Evolutionary conservation across 2,888 invertebrate genomes (phyloP).

Genomic region (Eupithecia insigniata): DNA sequence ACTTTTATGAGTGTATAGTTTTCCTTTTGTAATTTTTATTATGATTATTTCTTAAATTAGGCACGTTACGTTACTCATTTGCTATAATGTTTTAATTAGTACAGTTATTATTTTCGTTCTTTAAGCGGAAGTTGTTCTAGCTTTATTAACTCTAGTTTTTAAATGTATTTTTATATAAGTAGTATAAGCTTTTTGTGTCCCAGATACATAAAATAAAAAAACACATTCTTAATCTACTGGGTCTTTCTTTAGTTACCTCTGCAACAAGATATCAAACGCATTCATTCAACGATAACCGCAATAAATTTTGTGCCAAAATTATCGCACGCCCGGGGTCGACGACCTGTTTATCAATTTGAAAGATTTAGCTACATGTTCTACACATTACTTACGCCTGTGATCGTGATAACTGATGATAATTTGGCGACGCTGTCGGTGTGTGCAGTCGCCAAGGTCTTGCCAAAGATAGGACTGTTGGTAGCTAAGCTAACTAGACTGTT

Average conservation of each 20-base stretch:
- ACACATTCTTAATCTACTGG: not conserved
- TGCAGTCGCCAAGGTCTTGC: constrained; percentile 31
- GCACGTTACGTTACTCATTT: too few species aligned
- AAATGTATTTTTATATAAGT: too few species aligned
- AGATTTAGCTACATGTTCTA: constrained; percentile 63
- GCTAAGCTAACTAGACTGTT: not conserved
- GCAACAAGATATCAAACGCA: constrained; percentile 24
- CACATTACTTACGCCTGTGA: constrained; percentile 45
- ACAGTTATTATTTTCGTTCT: too few species aligned
- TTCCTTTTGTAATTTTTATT: too few species aligned
- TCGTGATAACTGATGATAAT: constrained; percentile 57
- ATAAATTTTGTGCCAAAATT: constrained; percentile 61
- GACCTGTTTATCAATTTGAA: constrained; percentile 74
- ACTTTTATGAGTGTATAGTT: too few species aligned
- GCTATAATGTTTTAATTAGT: too few species aligned
- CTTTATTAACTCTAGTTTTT: too few species aligned
- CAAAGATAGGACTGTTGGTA: constrained; percentile 1
- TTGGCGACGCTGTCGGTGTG: constrained; percentile 38
- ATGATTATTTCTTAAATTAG: too few species aligned
- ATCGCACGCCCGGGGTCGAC: constrained; percentile 64
- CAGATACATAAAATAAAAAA: not conserved
- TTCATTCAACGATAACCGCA: constrained; percentile 46
- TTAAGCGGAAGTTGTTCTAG: too few species aligned
- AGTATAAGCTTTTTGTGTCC: too few species aligned
- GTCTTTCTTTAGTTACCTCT: not conserved